Base-by-base conservation (phyloP, 2,888 invertebrate species). In the Eupelmus urozonus region DNA sequence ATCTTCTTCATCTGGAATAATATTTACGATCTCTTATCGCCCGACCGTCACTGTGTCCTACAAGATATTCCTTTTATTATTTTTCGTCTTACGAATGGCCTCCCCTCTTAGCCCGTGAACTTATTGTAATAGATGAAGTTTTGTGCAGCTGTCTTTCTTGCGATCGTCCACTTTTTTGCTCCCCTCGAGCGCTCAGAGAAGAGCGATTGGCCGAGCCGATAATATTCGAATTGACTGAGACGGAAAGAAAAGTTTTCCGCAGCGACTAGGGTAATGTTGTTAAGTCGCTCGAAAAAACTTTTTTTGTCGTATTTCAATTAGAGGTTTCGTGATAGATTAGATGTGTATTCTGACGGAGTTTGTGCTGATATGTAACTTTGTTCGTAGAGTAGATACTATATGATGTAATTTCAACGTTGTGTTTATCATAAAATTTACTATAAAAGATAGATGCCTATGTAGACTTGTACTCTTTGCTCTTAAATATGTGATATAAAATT, bases 31-130 rank as follows among this genome's bases (percentile, higher is more conserved):
- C 55, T 69, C 25, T 53, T 57, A 23, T 25, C 25, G 25, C 11
- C 16, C 20, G 18, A 59, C 40, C 34, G 27, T 18, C 55, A 1
- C n/a, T n/a, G 18, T 65, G 29, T 57, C 66, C 7, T 65, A 57
- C 74, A 51, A 67, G 66, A 51, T 51, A 74, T 74, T 66, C 59
- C 66, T 66, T 70, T 69, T 62, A 63, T 75, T 51, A 75, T 69
- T 67, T 67, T 11, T 23, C 18, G 13, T 16, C 23, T 27, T 55
- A 73, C 65, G 55, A 65, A 65, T 65, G 63, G 18, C 2, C 63
- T 72, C 34, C 3, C 34, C 9, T 34, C 34, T 34, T 34, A n/a
- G 29, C 40, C 23, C 60, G 45, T 23, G 3, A n/a, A n/a, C 34
- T 34, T 34, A 5, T 34, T 34, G 59, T 59, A 70, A 70, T 27